Conservation (phyloP, 2,113 vertebrate species). For the Cyprinus carpio region DNA sequence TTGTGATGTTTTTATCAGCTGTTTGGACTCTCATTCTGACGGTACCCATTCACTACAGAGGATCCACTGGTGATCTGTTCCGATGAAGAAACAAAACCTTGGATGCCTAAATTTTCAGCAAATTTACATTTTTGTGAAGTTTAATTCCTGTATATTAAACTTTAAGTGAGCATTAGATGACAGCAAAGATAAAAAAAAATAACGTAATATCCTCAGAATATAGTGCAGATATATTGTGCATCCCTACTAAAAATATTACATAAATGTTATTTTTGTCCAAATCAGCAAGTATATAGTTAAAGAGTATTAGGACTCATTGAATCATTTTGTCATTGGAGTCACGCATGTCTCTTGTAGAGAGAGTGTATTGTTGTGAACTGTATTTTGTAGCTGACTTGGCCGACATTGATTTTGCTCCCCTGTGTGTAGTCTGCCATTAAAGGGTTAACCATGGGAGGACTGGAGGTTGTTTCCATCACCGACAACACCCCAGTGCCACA, state of each 20-base stretch:
- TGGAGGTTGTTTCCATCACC: constrained; percentile 92
- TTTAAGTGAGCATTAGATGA: too few relatives aligned
- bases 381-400: neutral
- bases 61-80: neutral
- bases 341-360: neutral
- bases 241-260: too few relatives aligned
- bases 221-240: too few relatives aligned
- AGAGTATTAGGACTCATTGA: neutral
- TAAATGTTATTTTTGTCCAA: too few relatives aligned
- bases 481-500: constrained; percentile 94
- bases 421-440: constrained; percentile 86
- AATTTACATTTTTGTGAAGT: too few relatives aligned
- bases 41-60: neutral
- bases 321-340: neutral
- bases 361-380: neutral
- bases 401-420: constrained; percentile 52
- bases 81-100: neutral
- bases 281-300: too few relatives aligned
- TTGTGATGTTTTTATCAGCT: neutral
- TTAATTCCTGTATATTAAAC: too few relatives aligned
- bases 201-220: too few relatives aligned
- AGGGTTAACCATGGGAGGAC: constrained; percentile 89
- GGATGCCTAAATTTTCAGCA: neutral
- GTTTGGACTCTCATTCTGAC: neutral
- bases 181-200: too few relatives aligned